Conservation (phyloP, 2,797 vertebrate genomes). For the Pantherophis vulpinus region DNA sequence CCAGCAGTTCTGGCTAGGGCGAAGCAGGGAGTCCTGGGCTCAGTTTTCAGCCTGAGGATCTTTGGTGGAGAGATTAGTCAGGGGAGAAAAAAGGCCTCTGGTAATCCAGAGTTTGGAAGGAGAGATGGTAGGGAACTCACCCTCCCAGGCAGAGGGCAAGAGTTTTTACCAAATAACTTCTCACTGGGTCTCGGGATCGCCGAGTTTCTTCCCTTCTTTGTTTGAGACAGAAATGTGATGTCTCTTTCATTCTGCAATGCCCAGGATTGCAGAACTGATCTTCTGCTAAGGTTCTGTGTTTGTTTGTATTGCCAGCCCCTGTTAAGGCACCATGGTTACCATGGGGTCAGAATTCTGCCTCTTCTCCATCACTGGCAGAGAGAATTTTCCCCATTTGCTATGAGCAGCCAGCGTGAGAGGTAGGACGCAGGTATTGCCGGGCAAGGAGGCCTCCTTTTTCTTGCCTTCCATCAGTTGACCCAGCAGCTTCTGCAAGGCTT, state of each 20-base stretch:
- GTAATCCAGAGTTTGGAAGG: not conserved
- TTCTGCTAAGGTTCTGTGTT: not conserved
- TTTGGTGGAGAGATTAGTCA: not conserved
- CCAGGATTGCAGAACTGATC: not conserved
- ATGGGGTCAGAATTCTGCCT: not conserved
- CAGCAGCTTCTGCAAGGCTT: not conserved
- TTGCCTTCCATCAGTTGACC: not conserved
- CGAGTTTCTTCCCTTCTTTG: not conserved
- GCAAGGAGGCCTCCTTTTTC: not conserved
- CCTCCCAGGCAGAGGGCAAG: not conserved
- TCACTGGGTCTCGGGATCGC: not conserved
- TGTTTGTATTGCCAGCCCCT: not conserved
- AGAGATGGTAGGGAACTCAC: not conserved
- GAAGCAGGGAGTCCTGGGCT: too few species aligned
- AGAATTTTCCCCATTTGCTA: not conserved
- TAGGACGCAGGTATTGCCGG: not conserved
- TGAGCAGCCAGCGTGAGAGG: not conserved
- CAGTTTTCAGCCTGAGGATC: not conserved
- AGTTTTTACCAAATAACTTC: not conserved
- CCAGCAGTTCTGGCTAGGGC: not conserved
- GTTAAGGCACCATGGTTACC: not conserved
- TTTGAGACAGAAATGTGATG: not conserved
- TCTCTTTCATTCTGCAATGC: not conserved
- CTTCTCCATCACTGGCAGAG: not conserved
- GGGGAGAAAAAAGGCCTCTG: not conserved